Base-by-base conservation (phyloP, 2,888 invertebrate genomes). In the Caradrina kadenii region DNA sequence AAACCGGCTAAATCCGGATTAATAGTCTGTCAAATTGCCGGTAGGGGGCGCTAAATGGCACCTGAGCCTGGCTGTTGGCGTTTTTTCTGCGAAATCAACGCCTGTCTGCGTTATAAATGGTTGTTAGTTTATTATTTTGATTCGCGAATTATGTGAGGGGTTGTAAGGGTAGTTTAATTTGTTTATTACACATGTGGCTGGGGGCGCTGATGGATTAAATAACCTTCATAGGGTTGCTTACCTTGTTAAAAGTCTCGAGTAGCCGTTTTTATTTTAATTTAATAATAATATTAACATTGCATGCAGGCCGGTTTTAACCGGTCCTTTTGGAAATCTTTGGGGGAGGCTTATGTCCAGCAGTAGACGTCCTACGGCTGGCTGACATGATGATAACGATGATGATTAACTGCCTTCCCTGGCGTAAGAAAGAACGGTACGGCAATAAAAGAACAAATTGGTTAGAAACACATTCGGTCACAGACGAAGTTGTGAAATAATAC, bases 21-120 rank as follows among this genome's bases (percentile, higher is more conserved):
- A 95, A 95, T 95, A 92, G 95, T 95, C 94, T 94, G 94, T 94
- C 94, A 94, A 94, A 94, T 94, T 91, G 92, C 85, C 91, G 91
- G 88, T 82, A 81, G 93, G 93, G 94, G 93, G 89, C 86, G 90
- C 88, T 78, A 61, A 59, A 73, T 78, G 83, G 74, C 95, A 94
- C 95, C 95, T 95, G 95, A 87, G 92, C 91, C 85, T 80, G 76
- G 61, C 63, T 76, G 83, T 84, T 81, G 81, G 69, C 79, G 77
- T 81, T 79, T 81, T 82, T 86, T 82, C 75, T 78, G 61, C 53
- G 70, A 71, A 76, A 82, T 86, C 81, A 84, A 81, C 81, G 84
- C 79, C 79, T 76, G 85, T 79, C 80, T 60, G 19, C 31, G 26
- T 54, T 67, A 82, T 83, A 68, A 83, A 83, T 83, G 73, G 71